These are phyloP conservation scores for Heterotilapia buettikoferi DNA, from an alignment of 2,113 vertebrate genomes.

Conservation along the genomic window DNA sequence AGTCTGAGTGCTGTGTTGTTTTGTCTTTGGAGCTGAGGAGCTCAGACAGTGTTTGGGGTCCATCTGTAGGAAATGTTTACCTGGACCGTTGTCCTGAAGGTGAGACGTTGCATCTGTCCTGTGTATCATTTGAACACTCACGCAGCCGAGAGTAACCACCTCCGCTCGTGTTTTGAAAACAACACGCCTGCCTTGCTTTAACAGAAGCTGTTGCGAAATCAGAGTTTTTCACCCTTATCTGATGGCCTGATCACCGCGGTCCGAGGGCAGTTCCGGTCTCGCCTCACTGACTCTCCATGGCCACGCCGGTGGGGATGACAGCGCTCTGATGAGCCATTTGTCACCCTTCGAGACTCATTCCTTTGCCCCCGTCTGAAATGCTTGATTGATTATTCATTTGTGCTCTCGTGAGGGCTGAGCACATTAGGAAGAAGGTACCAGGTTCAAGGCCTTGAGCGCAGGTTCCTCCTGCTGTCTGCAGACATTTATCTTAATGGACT, in stretches of 20 bases:
- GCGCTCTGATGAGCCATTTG: slow-evolving; percentile 10
- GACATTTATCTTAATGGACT: neutral
- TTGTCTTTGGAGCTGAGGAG: neutral
- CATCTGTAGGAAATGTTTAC: neutral
- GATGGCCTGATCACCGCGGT: neutral
- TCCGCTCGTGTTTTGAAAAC: slow-evolving; percentile 52
- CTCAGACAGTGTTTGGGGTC: neutral
- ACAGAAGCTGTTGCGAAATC: slow-evolving; percentile 60
- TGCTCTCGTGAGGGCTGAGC: neutral
- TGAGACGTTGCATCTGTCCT: neutral
- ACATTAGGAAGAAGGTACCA: neutral
- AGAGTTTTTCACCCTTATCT: slow-evolving; percentile 40
- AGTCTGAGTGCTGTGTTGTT: neutral
- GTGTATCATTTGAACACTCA: slow-evolving; percentile 2
- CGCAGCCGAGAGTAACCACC: slow-evolving; percentile 3
- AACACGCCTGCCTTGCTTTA: slow-evolving; percentile 31
- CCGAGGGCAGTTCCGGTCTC: neutral
- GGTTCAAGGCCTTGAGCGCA: neutral
- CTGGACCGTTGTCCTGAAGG: neutral
- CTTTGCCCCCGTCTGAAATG: neutral
- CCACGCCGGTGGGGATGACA: neutral
- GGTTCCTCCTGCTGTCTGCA: neutral
- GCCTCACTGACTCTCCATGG: neutral
- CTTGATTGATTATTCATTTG: slow-evolving; percentile 32
- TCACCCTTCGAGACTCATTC: neutral